Conservation (phyloP, 1,140 invertebrate genomes). For the Drosophila ambigua region DNA sequence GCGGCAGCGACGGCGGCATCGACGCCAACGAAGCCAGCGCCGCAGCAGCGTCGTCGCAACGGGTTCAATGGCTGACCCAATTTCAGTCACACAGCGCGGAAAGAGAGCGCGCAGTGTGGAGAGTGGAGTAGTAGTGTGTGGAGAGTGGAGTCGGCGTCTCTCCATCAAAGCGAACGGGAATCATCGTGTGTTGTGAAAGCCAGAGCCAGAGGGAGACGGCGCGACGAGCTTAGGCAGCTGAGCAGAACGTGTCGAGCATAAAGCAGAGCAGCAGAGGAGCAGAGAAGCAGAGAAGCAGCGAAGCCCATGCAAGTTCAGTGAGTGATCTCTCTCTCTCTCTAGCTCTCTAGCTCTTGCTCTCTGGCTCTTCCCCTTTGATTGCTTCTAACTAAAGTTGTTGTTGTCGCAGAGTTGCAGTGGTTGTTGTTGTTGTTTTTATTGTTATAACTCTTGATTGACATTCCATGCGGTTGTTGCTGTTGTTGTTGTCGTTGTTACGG, state of each 20-base stretch:
- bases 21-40: not conserved
- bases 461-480: constrained; percentile 27
- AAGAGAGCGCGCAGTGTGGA: constrained; percentile 40
- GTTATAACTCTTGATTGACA: constrained; percentile 29
- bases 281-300: constrained; percentile 45
- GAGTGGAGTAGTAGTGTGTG: constrained; percentile 28
- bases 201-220: constrained; percentile 15
- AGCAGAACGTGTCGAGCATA: constrained; percentile 8
- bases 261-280: constrained; percentile 22
- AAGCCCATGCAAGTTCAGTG: constrained; percentile 55
- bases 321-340: constrained; percentile 21
- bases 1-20: constrained; percentile 14
- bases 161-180: constrained; percentile 61
- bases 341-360: constrained; percentile 12
- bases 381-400: constrained; percentile 39
- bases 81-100: constrained; percentile 60
- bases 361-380: constrained; percentile 32
- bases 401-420: not conserved
- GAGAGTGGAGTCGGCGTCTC: constrained; percentile 36
- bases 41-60: constrained; percentile 61
- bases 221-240: constrained; percentile 1
- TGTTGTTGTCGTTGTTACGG: constrained; percentile 11
- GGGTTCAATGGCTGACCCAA: constrained; percentile 82
- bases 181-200: constrained; percentile 64
- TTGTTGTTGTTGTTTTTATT: constrained; percentile 34